These are phyloP conservation scores for Myanophis thanlyinensis DNA, from an alignment of 2,113 vertebrate genomes.

Conservation along the genomic window DNA sequence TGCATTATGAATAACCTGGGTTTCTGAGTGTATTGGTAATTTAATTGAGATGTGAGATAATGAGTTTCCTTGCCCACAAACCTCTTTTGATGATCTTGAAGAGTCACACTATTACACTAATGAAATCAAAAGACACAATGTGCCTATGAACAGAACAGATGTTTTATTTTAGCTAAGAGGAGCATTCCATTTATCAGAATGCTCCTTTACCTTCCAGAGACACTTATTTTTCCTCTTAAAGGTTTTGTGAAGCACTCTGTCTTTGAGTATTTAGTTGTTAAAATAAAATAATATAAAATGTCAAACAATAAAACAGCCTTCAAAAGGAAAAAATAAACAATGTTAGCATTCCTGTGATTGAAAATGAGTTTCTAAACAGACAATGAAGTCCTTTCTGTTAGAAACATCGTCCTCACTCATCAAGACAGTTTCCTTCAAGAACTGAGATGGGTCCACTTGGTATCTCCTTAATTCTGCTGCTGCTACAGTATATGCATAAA, in stretches of 20 bases:
- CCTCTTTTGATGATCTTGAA: neutral
- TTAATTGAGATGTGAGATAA: neutral
- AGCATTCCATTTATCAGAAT: neutral
- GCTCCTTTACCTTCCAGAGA: neutral
- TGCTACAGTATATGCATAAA: neutral
- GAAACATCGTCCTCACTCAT: neutral
- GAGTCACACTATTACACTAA: neutral
- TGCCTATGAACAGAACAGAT: neutral
- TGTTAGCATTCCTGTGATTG: neutral
- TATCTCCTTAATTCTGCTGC: neutral
- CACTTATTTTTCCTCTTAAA: neutral
- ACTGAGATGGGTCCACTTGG: neutral
- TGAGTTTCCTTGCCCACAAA: neutral
- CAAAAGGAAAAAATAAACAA: neutral
- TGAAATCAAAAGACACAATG: neutral
- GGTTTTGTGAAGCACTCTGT: neutral
- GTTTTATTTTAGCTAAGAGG: neutral
- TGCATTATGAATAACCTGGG: neutral
- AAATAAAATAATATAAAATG: conserved; percentile 8
- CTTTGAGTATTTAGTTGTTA: neutral
- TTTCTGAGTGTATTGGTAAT: neutral
- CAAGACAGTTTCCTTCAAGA: neutral
- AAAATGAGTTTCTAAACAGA: conserved; percentile 9
- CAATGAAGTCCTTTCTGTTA: conserved; percentile 3
- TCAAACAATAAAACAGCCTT: neutral